These are phyloP conservation scores for Lordiphosa andalusiaca DNA, from an alignment of 2,888 invertebrate genomes.

Conservation along the genomic window DNA sequence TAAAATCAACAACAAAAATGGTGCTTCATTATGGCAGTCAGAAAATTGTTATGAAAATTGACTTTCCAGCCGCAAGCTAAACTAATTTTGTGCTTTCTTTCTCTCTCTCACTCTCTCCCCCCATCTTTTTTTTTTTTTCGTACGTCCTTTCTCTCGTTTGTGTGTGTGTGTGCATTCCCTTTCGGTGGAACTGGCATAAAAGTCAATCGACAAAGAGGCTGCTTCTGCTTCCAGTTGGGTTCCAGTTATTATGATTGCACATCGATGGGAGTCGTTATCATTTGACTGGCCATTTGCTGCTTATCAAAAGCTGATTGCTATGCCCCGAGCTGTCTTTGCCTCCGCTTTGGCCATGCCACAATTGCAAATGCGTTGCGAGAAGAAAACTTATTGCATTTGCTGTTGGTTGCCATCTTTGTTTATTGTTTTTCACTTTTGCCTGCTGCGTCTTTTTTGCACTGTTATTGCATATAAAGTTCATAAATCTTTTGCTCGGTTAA, in stretches of 20 bases:
- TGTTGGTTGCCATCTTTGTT: conserved; percentile 35
- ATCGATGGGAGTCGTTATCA: conserved; percentile 62
- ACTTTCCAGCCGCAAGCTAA: conserved; percentile 62
- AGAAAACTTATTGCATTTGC: conserved; percentile 26
- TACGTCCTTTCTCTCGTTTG: conserved; percentile 3
- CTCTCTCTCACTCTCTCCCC: neutral
- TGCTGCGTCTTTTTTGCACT: conserved; percentile 23
- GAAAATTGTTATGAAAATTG: conserved; percentile 72
- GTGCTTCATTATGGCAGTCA: conserved; percentile 64
- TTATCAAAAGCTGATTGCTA: conserved; percentile 72
- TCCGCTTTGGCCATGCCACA: conserved; percentile 6
- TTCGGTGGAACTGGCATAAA: conserved; percentile 45
- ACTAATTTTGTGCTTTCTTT: conserved; percentile 57
- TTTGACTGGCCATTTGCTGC: conserved; percentile 66
- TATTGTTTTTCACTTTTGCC: conserved; percentile 48
- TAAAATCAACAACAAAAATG: conserved; percentile 57
- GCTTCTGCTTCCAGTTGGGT: conserved; percentile 14
- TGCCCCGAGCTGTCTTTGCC: conserved; percentile 48
- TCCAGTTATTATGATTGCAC: conserved; percentile 28
- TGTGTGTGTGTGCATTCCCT: neutral
- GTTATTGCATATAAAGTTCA: conserved; percentile 71
- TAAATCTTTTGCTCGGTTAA: conserved; percentile 72
- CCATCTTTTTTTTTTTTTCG: neutral
- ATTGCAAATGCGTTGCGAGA: neutral
- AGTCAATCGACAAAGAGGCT: conserved; percentile 49